Base-by-base conservation (phyloP, 2,888 invertebrate species). In the Acronicta leporina region DNA sequence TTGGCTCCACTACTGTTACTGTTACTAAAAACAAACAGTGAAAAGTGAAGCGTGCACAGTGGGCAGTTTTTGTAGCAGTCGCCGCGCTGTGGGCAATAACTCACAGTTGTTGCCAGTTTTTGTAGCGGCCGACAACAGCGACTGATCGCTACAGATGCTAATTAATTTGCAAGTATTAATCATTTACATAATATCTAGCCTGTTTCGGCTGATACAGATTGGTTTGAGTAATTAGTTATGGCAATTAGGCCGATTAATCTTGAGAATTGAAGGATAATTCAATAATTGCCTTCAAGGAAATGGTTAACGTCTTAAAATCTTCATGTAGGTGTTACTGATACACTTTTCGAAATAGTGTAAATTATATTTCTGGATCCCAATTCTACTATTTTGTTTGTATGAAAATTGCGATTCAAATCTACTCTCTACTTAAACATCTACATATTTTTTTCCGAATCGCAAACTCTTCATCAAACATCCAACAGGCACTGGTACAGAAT, bases 401-500 rank as follows among this genome's bases (percentile, higher is more conserved):
- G 5, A 25, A 5, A 25, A 25, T 5, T n/a, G n/a, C n/a, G n/a
- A n/a, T n/a, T n/a, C n/a, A n/a, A n/a, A n/a, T n/a, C n/a, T n/a
- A n/a, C n/a, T n/a, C n/a, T 59, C n/a, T 42, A 51, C 57, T 45
- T 57, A 20, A 51, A 43, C 38, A n/a, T n/a, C n/a, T n/a, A 33
- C 16, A 0, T 8, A 43, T 38, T n/a, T 52, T 33, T 48, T 40
- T 11, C 2, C 14, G 2, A 59, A 45, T 5, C 61, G 20, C 11
- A 9, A 44, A 49, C 16, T 69, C 61, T 42, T 60, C 64, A 64
- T 76, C 57, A 66, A 73, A 55, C 63, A 63, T 63, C 54, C 45
- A 73, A 51, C 62, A 43, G 57, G 50, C 56, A 63, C 49, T 66
- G 61, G 53, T 43, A 63, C 48, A 46, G 45, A 51, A 60, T 70